phyloP scores from a whole-genome alignment of 2,113 vertebrate genomes.

The Turnix velox region DNA sequence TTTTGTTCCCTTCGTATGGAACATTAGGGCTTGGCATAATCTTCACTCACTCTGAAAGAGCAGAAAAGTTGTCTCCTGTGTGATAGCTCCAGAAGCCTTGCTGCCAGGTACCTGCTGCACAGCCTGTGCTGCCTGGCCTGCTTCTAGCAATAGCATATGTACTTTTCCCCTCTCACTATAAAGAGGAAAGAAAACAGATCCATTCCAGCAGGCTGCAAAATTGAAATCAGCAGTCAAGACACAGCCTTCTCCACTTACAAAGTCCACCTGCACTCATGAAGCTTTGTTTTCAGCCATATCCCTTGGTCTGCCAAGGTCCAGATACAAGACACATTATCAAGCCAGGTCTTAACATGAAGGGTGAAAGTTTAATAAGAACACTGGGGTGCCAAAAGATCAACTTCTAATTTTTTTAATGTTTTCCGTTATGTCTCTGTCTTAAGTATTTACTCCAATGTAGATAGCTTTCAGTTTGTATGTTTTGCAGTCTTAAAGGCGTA shows the following conservation, averaged over 20 bases:
- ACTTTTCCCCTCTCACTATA: not conserved
- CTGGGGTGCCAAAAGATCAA: not conserved
- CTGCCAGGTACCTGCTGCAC: conserved; percentile 42
- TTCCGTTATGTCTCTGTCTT: not conserved
- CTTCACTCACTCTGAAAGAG: conserved; percentile 20
- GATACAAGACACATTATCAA: rapidly evolving
- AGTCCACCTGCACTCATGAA: conserved; percentile 19
- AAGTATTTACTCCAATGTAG: not conserved
- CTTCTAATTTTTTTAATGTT: not conserved
- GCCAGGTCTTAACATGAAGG: not conserved
- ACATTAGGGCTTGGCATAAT: conserved; percentile 62
- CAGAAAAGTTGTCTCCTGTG: conserved; percentile 28
- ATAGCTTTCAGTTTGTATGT: not conserved
- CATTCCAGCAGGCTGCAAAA: conserved; percentile 38
- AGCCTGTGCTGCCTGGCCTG: conserved; percentile 7
- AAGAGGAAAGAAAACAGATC: conserved; percentile 54
- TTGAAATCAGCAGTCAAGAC: conserved; percentile 60
- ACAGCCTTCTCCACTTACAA: not conserved
- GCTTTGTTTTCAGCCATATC: not conserved
- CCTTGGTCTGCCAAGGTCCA: not conserved
- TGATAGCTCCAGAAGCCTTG: not conserved
- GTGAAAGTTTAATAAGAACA: not conserved
- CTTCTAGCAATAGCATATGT: conserved; percentile 31
- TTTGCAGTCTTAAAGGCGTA: not conserved
- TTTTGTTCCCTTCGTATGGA: conserved; percentile 53